phyloP scores from a whole-genome alignment of 2,113 vertebrate species.

The Phycodurus eques region DNA sequence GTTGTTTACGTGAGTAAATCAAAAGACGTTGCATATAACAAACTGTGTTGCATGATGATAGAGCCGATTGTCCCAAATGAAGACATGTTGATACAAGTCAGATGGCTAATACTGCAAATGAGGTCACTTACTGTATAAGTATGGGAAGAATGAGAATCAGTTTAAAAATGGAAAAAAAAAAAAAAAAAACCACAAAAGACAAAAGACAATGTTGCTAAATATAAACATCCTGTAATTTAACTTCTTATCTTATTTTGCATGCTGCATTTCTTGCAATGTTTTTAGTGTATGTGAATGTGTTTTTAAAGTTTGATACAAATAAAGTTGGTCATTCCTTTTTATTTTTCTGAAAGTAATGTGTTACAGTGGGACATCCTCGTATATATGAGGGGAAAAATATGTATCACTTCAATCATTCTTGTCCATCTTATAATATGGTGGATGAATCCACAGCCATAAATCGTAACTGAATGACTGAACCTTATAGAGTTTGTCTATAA shows the following conservation, averaged over 20 bases:
- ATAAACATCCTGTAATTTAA: slow-evolving; percentile 3
- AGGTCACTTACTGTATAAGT: slow-evolving; percentile 13
- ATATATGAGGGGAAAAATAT: neutral
- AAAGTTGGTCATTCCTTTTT: slow-evolving; percentile 44
- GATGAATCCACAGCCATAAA: slow-evolving; percentile 9
- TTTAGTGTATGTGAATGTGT: slow-evolving; percentile 26
- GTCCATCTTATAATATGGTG: neutral
- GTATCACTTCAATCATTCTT: no score
- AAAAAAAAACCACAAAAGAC: neutral
- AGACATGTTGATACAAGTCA: slow-evolving; percentile 8
- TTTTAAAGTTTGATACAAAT: slow-evolving; percentile 40
- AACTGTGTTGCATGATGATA: neutral
- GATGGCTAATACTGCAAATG: neutral
- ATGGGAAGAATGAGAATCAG: slow-evolving; percentile 17
- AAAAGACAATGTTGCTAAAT: neutral
- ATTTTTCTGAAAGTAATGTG: slow-evolving; percentile 15
- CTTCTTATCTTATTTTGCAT: slow-evolving; percentile 1
- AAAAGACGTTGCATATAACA: neutral
- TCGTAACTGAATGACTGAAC: slow-evolving; percentile 4
- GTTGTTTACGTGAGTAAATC: slow-evolving; percentile 26
- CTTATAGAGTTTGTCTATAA: slow-evolving; percentile 12
- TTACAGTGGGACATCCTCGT: neutral
- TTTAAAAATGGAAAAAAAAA: neutral
- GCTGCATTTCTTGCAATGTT: slow-evolving; percentile 26
- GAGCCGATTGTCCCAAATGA: slow-evolving; percentile 15